Evolutionary conservation across 64 coral and sea anemone genomes (phyloP).

Genomic region (Astreopora myriophthalma): DNA sequence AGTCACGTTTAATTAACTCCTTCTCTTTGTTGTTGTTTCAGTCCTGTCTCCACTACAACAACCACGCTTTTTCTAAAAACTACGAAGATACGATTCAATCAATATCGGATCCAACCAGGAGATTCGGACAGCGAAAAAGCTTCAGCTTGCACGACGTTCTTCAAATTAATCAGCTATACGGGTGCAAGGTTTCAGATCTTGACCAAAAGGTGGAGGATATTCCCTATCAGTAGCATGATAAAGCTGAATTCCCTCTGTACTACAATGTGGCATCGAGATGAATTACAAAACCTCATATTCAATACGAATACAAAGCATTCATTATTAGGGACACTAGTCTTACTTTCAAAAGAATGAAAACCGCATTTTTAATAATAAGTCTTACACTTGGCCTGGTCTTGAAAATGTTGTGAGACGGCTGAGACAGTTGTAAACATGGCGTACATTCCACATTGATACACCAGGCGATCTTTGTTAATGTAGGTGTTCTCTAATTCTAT

Average conservation of each 20-base stretch:
- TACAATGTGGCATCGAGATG: no score
- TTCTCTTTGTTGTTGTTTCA: neutral
- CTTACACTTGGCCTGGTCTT: no score
- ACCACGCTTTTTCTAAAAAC: constrained; percentile 53
- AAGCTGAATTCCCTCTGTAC: neutral
- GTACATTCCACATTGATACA: no score
- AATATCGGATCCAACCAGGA: neutral
- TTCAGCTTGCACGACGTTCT: constrained; percentile 46
- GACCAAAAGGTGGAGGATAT: neutral
- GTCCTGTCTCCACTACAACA: constrained; percentile 74
- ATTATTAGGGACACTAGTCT: no score
- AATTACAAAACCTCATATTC: no score
- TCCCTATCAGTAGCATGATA: neutral
- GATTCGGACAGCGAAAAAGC: constrained; percentile 46
- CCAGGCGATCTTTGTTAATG: no score
- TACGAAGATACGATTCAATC: neutral
- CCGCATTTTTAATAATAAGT: no score
- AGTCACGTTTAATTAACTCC: neutral
- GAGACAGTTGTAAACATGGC: no score
- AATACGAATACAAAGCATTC: no score
- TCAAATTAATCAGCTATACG: constrained; percentile 53
- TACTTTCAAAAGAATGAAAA: no score
- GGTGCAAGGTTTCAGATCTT: neutral
- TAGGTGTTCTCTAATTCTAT: no score
- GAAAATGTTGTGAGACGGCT: no score